phyloP scores from a whole-genome alignment of 2,888 invertebrate genomes.

The Melanostoma mellinum region DNA sequence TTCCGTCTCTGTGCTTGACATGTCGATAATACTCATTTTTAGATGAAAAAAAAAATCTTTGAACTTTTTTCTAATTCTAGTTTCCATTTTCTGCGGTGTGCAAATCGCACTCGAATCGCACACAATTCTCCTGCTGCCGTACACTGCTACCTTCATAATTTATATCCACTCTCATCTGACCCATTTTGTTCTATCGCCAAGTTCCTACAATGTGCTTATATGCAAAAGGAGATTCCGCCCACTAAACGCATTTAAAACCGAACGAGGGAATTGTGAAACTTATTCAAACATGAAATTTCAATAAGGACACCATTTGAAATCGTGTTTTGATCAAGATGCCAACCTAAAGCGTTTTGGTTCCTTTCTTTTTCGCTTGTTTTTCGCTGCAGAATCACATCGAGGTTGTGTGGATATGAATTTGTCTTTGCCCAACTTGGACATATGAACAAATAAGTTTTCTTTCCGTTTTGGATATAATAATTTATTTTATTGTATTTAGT shows the following conservation, averaged over 20 bases:
- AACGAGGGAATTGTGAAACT: conserved; percentile 61
- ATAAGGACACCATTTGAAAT: conserved; percentile 58
- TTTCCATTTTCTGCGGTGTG: too few species aligned
- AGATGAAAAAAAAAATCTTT: conserved; percentile 16
- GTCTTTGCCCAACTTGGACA: conserved; percentile 4
- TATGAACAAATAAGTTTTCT: conserved; percentile 26
- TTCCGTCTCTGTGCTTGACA: not conserved
- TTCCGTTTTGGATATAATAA: conserved; percentile 50
- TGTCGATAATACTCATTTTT: not conserved
- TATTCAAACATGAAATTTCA: conserved; percentile 70
- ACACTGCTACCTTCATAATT: too few species aligned
- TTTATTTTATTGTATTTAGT: conserved; percentile 61
- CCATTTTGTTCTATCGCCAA: too few species aligned
- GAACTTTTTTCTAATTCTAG: not conserved
- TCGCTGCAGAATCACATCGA: too few species aligned
- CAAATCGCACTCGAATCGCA: too few species aligned
- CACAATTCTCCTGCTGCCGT: too few species aligned
- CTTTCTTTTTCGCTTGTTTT: conserved; percentile 29
- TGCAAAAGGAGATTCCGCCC: not conserved
- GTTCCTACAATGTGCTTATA: not conserved
- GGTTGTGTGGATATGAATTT: conserved; percentile 11
- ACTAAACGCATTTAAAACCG: conserved; percentile 47
- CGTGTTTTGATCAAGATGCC: conserved; percentile 65
- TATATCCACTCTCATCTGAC: too few species aligned
- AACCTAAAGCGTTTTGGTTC: conserved; percentile 48